Conservation (phyloP, 2,113 vertebrate species). For the Anthoscopus minutus region DNA sequence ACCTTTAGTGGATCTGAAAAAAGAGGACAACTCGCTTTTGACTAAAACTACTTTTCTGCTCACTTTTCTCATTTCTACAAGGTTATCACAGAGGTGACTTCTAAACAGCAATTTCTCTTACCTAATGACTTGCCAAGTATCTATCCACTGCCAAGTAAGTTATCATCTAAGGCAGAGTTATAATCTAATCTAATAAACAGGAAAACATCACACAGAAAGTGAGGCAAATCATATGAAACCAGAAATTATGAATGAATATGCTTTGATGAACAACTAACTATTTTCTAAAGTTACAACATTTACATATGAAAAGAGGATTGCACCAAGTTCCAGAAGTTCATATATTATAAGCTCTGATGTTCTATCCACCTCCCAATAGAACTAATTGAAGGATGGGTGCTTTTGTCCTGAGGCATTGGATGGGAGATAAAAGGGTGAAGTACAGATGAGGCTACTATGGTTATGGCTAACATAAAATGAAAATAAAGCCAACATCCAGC, state of each 20-base stretch:
- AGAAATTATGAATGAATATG: not conserved
- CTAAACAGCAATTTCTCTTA: not conserved
- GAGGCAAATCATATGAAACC: not conserved
- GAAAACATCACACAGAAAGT: not conserved
- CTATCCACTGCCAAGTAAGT: not conserved
- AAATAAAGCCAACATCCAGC: not conserved
- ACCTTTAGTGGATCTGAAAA: not conserved
- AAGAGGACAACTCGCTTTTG: not conserved
- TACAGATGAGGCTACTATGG: not conserved
- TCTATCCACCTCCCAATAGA: not conserved
- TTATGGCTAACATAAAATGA: not conserved
- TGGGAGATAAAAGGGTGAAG: not conserved
- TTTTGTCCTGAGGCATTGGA: not conserved
- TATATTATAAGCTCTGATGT: not conserved
- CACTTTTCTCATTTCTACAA: not conserved
- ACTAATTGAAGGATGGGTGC: not conserved
- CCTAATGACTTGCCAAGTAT: not conserved
- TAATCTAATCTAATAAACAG: not conserved
- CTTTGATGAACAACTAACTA: not conserved
- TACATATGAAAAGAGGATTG: not conserved
- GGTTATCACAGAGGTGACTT: not conserved
- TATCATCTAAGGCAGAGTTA: not conserved
- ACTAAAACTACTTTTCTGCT: not conserved
- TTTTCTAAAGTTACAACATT: not conserved
- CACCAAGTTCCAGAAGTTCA: not conserved